Evolutionary conservation across 2,888 invertebrate genomes (phyloP).

Genomic region (Chrysodeixis includens): DNA sequence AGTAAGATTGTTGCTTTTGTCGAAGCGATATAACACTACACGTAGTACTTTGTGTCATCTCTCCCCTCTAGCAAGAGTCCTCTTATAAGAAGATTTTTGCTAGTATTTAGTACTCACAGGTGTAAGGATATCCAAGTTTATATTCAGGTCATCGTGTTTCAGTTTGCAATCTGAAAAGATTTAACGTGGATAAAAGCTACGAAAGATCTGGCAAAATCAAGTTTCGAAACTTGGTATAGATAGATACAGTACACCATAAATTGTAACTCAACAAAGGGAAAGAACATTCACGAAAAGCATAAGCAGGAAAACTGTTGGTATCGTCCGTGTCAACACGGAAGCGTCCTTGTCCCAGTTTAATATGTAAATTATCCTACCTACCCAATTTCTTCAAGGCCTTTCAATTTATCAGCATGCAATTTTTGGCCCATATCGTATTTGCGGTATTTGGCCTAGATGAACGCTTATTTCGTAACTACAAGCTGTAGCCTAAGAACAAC

Average conservation of each 20-base stretch:
- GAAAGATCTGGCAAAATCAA: background rate
- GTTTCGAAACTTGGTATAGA: too few species aligned
- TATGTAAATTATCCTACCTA: background rate
- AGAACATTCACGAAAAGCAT: background rate
- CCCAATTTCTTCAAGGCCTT: background rate
- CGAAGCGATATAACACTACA: too few species aligned
- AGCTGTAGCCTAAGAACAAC: too few species aligned
- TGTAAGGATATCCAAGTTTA: slow-evolving; percentile 85
- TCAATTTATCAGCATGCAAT: background rate
- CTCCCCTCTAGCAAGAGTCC: too few species aligned
- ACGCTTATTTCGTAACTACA: too few species aligned
- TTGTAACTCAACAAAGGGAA: background rate
- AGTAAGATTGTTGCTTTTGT: too few species aligned
- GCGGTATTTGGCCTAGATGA: too few species aligned
- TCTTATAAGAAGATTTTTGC: too few species aligned
- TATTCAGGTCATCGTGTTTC: slow-evolving; percentile 87
- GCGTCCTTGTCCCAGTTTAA: background rate
- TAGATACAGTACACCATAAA: too few species aligned
- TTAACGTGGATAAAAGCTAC: background rate
- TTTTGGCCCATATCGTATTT: background rate
- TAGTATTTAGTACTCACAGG: slow-evolving; percentile 72
- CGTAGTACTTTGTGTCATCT: too few species aligned
- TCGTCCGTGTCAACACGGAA: background rate
- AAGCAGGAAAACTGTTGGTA: background rate
- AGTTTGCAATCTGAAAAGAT: slow-evolving; percentile 83